Conservation (phyloP, 2,888 invertebrate species). For the Trisateles emortualis region DNA sequence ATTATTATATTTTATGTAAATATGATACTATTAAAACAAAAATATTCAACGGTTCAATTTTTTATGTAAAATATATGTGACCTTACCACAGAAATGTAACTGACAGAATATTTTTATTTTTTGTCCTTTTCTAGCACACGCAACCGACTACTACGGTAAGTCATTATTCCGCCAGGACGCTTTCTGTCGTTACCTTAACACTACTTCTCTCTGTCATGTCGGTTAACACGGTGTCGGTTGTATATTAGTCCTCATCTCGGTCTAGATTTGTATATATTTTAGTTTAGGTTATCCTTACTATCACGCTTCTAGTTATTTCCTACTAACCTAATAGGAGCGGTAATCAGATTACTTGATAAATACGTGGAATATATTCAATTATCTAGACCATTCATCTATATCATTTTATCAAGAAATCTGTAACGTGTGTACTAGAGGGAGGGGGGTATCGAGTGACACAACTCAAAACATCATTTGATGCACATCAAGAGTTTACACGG, state of each 20-base stretch:
- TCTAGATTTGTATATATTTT: conserved; percentile 76
- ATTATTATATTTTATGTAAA: conserved; percentile 41
- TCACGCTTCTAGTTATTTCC: conserved; percentile 84
- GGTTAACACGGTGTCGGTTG: conserved; percentile 81
- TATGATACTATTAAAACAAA: conserved; percentile 41
- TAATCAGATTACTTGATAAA: conserved; percentile 78
- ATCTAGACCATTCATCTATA: conserved; percentile 40
- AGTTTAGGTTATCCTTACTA: conserved; percentile 63
- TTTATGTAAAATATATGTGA: conserved; percentile 42
- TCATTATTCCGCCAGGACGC: conserved; percentile 90
- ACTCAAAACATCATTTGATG: conserved; percentile 56
- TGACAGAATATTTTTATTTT: conserved; percentile 79
- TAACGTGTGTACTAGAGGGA: conserved; percentile 49
- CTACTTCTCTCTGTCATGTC: conserved; percentile 62
- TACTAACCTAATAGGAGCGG: conserved; percentile 77
- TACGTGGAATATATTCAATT: conserved; percentile 24
- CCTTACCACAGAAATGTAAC: conserved; percentile 53
- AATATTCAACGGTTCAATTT: conserved; percentile 42
- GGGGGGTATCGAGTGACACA: conserved; percentile 62
- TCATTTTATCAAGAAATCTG: conserved; percentile 77
- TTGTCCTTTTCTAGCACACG: conserved; percentile 92
- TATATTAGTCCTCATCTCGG: conserved; percentile 65
- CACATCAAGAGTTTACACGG: conserved; percentile 55
- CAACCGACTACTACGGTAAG: conserved; percentile 99
- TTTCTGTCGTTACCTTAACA: conserved; percentile 69